A percentile compares a stretch with the other conserved stretches of the same genome.
phyloP scores from a whole-genome alignment of 2,797 vertebrate genomes.

The Oryzias dopingdopingensis region DNA sequence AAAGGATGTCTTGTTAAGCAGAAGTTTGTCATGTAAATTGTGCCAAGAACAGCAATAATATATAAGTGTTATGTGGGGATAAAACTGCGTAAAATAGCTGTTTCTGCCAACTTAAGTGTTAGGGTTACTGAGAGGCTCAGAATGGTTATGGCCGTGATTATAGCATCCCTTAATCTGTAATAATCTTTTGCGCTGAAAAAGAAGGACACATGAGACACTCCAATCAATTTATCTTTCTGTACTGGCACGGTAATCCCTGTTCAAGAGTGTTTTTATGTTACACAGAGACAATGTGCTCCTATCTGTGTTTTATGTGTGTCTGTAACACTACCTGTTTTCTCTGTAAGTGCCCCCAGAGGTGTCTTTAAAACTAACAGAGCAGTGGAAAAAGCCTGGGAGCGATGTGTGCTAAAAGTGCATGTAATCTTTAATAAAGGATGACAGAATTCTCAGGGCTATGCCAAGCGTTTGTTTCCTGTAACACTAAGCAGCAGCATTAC shows the following conservation, averaged over 20 bases:
- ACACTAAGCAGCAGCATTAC: constrained; percentile 36
- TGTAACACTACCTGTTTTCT: constrained; percentile 50
- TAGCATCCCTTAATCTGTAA: constrained; percentile 64
- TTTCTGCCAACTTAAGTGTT: constrained; percentile 48
- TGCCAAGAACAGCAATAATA: constrained; percentile 57
- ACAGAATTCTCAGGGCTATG: constrained; percentile 67
- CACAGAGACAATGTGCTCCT: constrained; percentile 40
- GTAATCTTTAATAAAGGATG: constrained; percentile 75
- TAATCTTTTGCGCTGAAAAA: constrained; percentile 64
- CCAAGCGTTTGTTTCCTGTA: constrained; percentile 49
- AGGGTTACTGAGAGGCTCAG: constrained; percentile 49
- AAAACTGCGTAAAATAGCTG: constrained; percentile 55
- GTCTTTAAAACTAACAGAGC: constrained; percentile 55
- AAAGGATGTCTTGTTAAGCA: constrained; percentile 14
- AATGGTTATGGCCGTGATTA: constrained; percentile 70
- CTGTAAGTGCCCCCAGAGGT: constrained; percentile 53
- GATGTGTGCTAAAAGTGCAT: constrained; percentile 69
- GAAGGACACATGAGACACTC: constrained; percentile 50
- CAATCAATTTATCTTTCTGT: constrained; percentile 20
- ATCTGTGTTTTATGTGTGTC: constrained; percentile 52
- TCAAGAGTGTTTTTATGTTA: constrained; percentile 50
- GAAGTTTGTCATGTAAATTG: constrained; percentile 61
- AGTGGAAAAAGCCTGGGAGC: constrained; percentile 54
- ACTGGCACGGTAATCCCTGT: constrained; percentile 36
- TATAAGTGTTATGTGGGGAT: constrained; percentile 63